Conservation (phyloP, 2,113 vertebrate species). For the Galbula dea region DNA sequence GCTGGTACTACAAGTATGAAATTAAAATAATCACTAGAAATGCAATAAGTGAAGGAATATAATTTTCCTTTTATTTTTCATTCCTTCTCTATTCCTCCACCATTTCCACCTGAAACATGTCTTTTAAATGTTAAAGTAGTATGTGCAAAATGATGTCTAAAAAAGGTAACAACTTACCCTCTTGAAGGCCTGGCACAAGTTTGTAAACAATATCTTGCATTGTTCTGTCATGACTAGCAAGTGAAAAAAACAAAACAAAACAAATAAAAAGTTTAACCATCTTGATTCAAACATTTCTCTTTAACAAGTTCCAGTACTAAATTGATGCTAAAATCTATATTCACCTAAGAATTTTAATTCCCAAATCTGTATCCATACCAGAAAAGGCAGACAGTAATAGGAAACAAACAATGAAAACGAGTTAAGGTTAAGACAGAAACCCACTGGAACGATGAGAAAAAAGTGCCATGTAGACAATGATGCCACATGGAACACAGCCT, state of each 20-base stretch:
- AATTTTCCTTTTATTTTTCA: background rate
- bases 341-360: background rate
- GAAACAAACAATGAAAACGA: background rate
- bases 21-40: background rate
- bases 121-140: background rate
- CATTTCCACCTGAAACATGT: background rate
- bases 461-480: background rate
- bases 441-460: background rate
- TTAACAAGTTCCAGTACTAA: background rate
- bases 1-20: background rate
- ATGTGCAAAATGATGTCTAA: background rate
- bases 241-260: background rate
- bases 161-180: conserved; percentile 78
- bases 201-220: conserved; percentile 99
- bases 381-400: background rate
- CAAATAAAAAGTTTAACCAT: background rate
- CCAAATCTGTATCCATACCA: background rate
- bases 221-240: conserved; percentile 94
- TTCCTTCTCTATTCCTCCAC: fast-evolving
- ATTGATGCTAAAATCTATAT: background rate
- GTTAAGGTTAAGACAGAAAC: background rate
- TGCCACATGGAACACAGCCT: fast-evolving
- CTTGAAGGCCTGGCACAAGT: conserved; percentile 96
- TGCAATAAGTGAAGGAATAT: background rate
- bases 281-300: background rate